Base-by-base conservation (phyloP, 2,888 invertebrate species). In the Embidobia sp. region DNA sequence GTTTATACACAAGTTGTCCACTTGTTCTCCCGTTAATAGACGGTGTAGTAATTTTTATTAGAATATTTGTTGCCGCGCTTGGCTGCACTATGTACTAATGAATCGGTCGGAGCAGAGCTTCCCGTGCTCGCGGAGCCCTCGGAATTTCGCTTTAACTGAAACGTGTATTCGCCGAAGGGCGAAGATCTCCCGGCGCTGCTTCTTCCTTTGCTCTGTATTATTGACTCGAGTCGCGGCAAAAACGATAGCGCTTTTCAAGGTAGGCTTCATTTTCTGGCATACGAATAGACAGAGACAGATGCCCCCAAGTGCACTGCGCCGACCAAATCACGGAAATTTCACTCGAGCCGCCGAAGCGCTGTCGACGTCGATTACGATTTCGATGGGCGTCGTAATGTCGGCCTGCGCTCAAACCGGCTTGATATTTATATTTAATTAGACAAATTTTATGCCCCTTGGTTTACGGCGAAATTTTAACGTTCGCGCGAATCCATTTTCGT, bases 261-360 rank as follows among this genome's bases (percentile, higher is more conserved):
- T 74, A 74, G 77, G 77, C 77, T 78, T 78, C 77, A 78, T 78
- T 78, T 67, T 74, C 74, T 78, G 69, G 61, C 69, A 59, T 61
- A 64, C 37, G 48, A 59, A 49, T 35, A 61, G 61, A 67, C 51
- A 55, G 66, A 66, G 53, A 66, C 13, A 48, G 55, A 66, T 18
- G 33, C 42, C 22, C n/a, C 10, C 31, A 53, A 51, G 33, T 46
- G 16, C 53, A 53, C 31, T 26, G 22, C 27, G 13, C 5, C 67
- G 48, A 40, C 67, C 46, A 57, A 67, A 67, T 67, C 57, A 67
- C 55, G 67, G 67, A 67, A 67, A 67, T 57, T 67, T 46, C 57
- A 67, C 48, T 57, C 67, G 33, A 53, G 11, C 8, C 29, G 35
- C 19, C 29, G 37, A 64, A 19, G 42, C 31, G 46, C 63, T 42